Conservation (phyloP, 2,888 invertebrate genomes). For the Phanerotoma sp. region DNA sequence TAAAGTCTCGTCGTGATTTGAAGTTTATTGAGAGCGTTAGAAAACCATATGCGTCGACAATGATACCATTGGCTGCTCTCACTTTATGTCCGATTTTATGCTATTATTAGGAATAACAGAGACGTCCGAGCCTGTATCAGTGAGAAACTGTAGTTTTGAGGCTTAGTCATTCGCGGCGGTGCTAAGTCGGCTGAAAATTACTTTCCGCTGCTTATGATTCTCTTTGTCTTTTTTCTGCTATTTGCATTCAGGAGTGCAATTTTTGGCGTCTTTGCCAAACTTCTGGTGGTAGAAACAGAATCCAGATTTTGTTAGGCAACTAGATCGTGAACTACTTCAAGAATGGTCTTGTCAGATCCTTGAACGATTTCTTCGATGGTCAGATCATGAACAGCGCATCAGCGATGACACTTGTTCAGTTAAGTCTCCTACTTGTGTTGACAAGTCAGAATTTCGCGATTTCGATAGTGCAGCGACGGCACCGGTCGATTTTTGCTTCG, state of each 20-base stretch:
- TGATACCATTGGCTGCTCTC: constrained; percentile 42
- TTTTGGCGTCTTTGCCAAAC: constrained; percentile 18
- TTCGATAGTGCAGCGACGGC: too few relatives aligned
- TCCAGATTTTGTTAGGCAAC: not conserved
- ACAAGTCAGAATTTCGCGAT: too few relatives aligned
- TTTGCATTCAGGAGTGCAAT: constrained; percentile 19
- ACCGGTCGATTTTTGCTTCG: not conserved
- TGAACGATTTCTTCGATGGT: too few relatives aligned
- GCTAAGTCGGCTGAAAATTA: constrained; percentile 24
- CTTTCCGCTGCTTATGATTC: constrained; percentile 37
- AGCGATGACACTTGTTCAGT: too few relatives aligned
- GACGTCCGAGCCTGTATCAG: constrained; percentile 18
- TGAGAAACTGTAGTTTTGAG: not conserved
- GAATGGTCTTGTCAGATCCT: not conserved
- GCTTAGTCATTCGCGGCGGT: not conserved
- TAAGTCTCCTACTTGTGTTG: too few relatives aligned
- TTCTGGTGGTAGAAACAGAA: constrained; percentile 21
- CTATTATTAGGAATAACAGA: constrained; percentile 12
- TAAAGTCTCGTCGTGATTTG: constrained; percentile 38
- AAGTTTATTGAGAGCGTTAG: constrained; percentile 36
- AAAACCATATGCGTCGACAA: constrained; percentile 42
- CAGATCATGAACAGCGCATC: too few relatives aligned
- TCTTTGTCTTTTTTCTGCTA: constrained; percentile 21
- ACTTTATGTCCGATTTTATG: constrained; percentile 1
- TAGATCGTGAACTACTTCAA: not conserved